Percentiles rank a stretch among this genome's conserved stretches.
Evolutionary conservation across 2,113 vertebrate species (phyloP).

Genomic region (Cercopithecus mona): DNA sequence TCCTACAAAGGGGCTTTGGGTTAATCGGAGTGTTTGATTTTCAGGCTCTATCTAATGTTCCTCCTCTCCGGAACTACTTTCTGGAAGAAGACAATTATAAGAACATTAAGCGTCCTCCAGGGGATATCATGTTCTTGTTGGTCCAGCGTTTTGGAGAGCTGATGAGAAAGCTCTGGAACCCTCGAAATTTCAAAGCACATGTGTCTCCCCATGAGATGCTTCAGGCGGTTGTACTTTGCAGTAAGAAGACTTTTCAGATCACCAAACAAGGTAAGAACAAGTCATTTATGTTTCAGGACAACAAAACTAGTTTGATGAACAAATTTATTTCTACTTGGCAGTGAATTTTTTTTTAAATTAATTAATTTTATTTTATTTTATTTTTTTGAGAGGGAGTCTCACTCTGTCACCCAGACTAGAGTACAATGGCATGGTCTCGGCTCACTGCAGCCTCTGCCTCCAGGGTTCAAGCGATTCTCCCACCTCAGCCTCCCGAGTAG

Average conservation of each 20-base stretch:
- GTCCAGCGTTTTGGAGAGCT: conserved; percentile 98
- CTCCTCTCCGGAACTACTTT: conserved; percentile 96
- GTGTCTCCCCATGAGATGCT: conserved; percentile 99
- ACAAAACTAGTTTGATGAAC: neutral
- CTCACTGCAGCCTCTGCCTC: too few species aligned
- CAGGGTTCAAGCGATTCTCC: too few species aligned
- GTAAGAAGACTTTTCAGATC: conserved; percentile 99
- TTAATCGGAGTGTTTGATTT: neutral
- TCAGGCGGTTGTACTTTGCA: conserved; percentile 97
- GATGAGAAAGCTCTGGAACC: conserved; percentile 99
- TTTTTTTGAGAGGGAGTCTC: too few species aligned
- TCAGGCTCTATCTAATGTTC: conserved; percentile 96
- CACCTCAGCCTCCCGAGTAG: too few species aligned
- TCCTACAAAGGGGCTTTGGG: neutral
- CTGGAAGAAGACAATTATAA: conserved; percentile 97
- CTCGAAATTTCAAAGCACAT: conserved; percentile 97
- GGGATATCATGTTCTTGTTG: conserved; percentile 98
- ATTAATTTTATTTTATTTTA: too few species aligned
- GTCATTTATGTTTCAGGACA: neutral
- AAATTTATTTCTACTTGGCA: neutral
- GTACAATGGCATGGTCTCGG: too few species aligned
- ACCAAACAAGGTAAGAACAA: conserved; percentile 93
- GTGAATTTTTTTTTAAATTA: too few species aligned
- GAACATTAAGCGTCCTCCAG: conserved; percentile 92
- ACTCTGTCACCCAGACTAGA: too few species aligned